Evolutionary conservation across 2,888 invertebrate genomes (phyloP).

Genomic region (Scaptomyza flava): DNA sequence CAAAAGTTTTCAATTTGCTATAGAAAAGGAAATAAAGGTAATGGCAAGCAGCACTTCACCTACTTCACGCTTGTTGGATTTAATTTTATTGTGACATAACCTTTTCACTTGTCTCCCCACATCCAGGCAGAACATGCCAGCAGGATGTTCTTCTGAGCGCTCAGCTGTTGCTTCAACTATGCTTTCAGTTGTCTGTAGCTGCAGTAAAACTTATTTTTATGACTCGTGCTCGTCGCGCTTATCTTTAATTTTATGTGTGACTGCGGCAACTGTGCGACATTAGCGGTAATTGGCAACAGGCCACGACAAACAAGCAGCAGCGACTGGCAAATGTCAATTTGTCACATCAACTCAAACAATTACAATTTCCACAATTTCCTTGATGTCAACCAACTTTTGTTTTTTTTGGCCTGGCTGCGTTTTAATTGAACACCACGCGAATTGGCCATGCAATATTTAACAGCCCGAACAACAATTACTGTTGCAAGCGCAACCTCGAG

Average conservation of each 20-base stretch:
- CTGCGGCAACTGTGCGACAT: slow-evolving; percentile 77
- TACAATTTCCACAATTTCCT: slow-evolving; percentile 24
- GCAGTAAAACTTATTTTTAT: slow-evolving; percentile 79
- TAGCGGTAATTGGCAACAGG: slow-evolving; percentile 76
- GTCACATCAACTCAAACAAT: slow-evolving; percentile 46
- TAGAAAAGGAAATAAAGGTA: slow-evolving; percentile 2
- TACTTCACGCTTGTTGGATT: slow-evolving; percentile 77
- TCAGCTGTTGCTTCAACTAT: slow-evolving; percentile 52
- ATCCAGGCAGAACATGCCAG: slow-evolving; percentile 29
- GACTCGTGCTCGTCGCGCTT: slow-evolving; percentile 53
- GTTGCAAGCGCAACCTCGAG: slow-evolving; percentile 23
- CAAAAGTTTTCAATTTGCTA: slow-evolving; percentile 69
- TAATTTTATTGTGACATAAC: slow-evolving; percentile 79
- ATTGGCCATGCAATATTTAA: slow-evolving; percentile 47
- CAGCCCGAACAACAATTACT: slow-evolving; percentile 22
- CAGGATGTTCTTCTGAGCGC: slow-evolving; percentile 21
- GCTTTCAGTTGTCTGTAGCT: slow-evolving; percentile 26
- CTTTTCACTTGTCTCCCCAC: slow-evolving; percentile 49
- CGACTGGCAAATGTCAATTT: slow-evolving; percentile 58
- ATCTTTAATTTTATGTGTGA: slow-evolving; percentile 80
- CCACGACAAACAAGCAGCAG: slow-evolving; percentile 11
- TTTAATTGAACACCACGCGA: slow-evolving; percentile 69
- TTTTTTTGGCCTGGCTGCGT: slow-evolving; percentile 14
- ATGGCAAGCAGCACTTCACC: slow-evolving; percentile 47
- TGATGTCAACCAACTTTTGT: not conserved